Evolutionary conservation across 92 coral and sea anemone species (phyloP).

Genomic region (Porites divaricata): DNA sequence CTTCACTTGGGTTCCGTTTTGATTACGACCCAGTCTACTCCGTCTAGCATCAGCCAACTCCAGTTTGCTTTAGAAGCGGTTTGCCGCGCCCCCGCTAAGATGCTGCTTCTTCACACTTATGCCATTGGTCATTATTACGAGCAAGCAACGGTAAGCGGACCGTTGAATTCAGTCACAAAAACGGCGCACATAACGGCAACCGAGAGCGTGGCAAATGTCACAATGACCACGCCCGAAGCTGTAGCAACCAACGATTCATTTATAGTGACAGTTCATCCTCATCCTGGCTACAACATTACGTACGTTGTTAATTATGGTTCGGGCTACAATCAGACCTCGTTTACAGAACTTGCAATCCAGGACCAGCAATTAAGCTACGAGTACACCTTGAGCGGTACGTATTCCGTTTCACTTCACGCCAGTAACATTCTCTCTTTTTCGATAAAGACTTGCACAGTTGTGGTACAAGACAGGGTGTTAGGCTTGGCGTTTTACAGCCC

Average conservation of each 20-base stretch:
- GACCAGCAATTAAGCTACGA: slow-evolving; percentile 37
- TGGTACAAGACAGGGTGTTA: slow-evolving; percentile 59
- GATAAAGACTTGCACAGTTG: slow-evolving; percentile 55
- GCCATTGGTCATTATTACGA: slow-evolving; percentile 56
- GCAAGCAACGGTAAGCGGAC: slow-evolving; percentile 48
- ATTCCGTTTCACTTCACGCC: slow-evolving; percentile 47
- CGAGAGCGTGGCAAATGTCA: slow-evolving; percentile 54
- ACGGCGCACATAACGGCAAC: slow-evolving; percentile 56
- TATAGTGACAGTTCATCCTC: slow-evolving; percentile 62
- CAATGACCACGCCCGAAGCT: slow-evolving; percentile 49
- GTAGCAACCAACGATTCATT: slow-evolving; percentile 67
- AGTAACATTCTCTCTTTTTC: slow-evolving; percentile 67
- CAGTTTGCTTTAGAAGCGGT: slow-evolving; percentile 61
- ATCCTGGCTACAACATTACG: slow-evolving; percentile 73
- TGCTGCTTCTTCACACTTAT: slow-evolving; percentile 51
- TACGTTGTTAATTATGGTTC: slow-evolving; percentile 49
- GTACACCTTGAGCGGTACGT: slow-evolving; percentile 46
- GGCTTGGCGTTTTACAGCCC: slow-evolving; percentile 55
- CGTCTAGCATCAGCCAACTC: not conserved
- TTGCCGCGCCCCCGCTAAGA: slow-evolving; percentile 45
- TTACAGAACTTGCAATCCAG: slow-evolving; percentile 27
- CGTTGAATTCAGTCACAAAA: slow-evolving; percentile 1
- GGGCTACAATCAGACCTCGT: slow-evolving; percentile 19
- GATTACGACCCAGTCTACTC: not conserved
- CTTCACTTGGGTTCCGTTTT: slow-evolving; percentile 32